Evolutionary conservation across 2,888 invertebrate species (phyloP), one percentile per base, ranked within the genome.

Genomic region (Sinotaia quadrata): DNA sequence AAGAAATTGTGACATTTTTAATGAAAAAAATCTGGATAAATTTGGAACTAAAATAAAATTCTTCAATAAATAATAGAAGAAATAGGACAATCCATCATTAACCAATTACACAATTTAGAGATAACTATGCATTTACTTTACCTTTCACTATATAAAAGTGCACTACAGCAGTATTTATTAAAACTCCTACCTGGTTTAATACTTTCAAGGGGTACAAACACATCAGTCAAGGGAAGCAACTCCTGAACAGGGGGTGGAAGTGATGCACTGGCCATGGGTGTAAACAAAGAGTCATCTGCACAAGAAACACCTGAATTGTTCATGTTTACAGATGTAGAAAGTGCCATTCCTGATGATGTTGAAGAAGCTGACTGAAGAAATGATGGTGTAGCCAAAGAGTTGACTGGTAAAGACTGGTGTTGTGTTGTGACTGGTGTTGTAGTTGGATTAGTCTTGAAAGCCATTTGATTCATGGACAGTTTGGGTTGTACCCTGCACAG

Each of bases 181-280:
- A n/a, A 7, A 37, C 27, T 15, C 71, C 78, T 83, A 91, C 91
- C 93, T 44, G 95, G 94, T 81, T 92, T 92, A 60, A 96, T 92
- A 78, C 91, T 92, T 82, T 94, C 92, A 77, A 96, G 88, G 15
- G 93, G 92, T 58, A 96, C 91, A 83, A 91, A 90, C 63, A 96
- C 91, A 84, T 95, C 93, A 2, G 91, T 91, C 71, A 93, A 84
- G 2, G 91, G 88, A 81, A 91, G 90, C 31, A 91, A 86, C 75
- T 90, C 90, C 33, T 84, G 78, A 75, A 88, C 87, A 44, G 80
- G 79, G 21, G 79, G 74, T 15, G 78, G 59, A 15, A 67, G 41
- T 15, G 78, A 44, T 12, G 71, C 69, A 56, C 67, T 69, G 37
- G 69, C 71, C 51, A 71, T 36, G 15, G 66, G 52, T 12, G 67